Percentiles rank a stretch among this genome's conserved stretches.
Evolutionary conservation across 2,888 invertebrate genomes (phyloP).

Genomic region (Troides helena): DNA sequence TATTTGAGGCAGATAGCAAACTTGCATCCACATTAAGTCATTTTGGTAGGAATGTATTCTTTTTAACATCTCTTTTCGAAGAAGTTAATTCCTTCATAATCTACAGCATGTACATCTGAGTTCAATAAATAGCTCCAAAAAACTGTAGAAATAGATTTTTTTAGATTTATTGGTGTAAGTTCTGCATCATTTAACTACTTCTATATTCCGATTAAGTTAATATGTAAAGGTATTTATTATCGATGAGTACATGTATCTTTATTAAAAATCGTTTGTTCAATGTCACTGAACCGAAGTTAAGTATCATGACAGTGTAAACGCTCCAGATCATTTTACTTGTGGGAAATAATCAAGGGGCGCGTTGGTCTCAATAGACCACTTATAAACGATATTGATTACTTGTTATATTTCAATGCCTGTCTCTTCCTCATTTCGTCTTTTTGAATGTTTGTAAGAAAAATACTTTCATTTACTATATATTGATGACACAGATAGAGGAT

Average conservation of each 20-base stretch:
- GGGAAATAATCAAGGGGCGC: slow-evolving; percentile 46
- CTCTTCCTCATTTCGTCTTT: neutral
- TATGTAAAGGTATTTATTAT: neutral
- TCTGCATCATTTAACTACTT: too few relatives aligned
- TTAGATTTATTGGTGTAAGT: too few relatives aligned
- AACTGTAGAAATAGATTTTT: too few relatives aligned
- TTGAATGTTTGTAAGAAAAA: neutral
- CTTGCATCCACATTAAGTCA: neutral
- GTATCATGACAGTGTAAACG: slow-evolving; percentile 31
- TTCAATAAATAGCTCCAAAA: too few relatives aligned
- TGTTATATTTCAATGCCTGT: slow-evolving; percentile 31
- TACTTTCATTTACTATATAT: neutral
- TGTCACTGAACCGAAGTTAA: slow-evolving; percentile 37
- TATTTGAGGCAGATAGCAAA: neutral
- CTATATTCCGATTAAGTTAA: too few relatives aligned
- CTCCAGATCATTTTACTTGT: slow-evolving; percentile 51
- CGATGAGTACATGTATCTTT: slow-evolving; percentile 4
- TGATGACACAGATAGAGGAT: neutral
- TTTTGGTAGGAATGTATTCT: too few relatives aligned
- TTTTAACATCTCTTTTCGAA: too few relatives aligned
- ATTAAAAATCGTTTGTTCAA: slow-evolving; percentile 18
- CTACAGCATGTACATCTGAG: too few relatives aligned
- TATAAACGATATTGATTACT: slow-evolving; percentile 45
- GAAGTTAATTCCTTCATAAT: too few relatives aligned
- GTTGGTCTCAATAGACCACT: slow-evolving; percentile 45